Evolutionary conservation across 2,888 invertebrate genomes (phyloP), one percentile per base, ranked within the genome.

Genomic region (Choristoneura rosaceana): DNA sequence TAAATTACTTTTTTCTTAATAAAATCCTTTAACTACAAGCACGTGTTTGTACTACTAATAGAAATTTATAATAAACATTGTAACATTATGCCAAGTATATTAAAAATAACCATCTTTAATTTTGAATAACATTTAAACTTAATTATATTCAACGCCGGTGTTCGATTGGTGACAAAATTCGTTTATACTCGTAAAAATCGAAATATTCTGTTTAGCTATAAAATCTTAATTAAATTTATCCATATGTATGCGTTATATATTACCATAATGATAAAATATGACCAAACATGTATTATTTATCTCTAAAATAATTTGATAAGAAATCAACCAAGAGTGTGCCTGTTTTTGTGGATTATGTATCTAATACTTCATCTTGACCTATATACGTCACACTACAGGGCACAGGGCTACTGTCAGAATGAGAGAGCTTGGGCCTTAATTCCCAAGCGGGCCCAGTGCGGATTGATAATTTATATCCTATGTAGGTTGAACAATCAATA

Each of bases 221-320:
- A 66, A 62, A 63, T 63, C 33, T 71, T 43, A 63, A 68, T 71
- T 47, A 63, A 63, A 52, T 15, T 15, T 15, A 66, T 60, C 9
- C 50, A 70, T 66, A 60, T 61, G 61, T 55, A 66, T 71, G 50
- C 33, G 17, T 65, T 55, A 41, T 61, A 33, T 71, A 71, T 71
- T 71, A 45, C 55, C 74, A 66, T 74, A 70, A 70, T 66, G 14
- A 52, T 52, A 61, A 71, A 60, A 71, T 71, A 71, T 61, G 12
- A 43, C 12, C 17, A 64, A 65, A 58, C 43, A 33, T 50, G 47
- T 12, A 50, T 47, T 12, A 50, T 47, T 17, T 15, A 52, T 60
- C 14, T 59, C n/a, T 33, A 61, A 61, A 52, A 9, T 65, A 15
- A 59, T 58, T 58, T 15, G 17, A 9, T 33, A 64, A 47, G 64